phyloP scores from a whole-genome alignment of 2,113 vertebrate species.

The Lampris incognitus region DNA sequence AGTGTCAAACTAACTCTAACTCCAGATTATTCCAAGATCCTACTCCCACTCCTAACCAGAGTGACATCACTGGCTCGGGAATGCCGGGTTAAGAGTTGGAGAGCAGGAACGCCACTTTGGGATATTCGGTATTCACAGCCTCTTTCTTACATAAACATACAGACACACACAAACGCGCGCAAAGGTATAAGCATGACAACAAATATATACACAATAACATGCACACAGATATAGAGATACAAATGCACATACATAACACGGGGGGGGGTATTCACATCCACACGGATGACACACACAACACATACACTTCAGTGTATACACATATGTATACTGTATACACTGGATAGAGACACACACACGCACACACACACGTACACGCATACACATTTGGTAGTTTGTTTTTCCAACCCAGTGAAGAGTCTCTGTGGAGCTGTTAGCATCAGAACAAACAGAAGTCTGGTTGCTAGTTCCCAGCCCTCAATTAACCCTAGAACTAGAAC shows the following conservation, averaged over 20 bases:
- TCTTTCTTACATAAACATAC: constrained; percentile 34
- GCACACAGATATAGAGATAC: too few relatives aligned
- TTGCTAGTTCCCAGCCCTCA: constrained; percentile 72
- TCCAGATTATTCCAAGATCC: constrained; percentile 30
- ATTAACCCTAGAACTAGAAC: constrained; percentile 56
- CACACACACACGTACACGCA: constrained; percentile 42
- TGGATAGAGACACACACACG: constrained; percentile 32
- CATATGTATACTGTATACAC: constrained; percentile 3
- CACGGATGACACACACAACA: too few relatives aligned
- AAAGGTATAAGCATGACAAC: too few relatives aligned
- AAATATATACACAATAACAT: too few relatives aligned
- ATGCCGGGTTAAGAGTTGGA: constrained; percentile 56
- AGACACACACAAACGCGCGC: constrained; percentile 48
- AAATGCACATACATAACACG: too few relatives aligned
- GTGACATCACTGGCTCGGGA: constrained; percentile 78
- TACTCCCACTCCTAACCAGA: neutral
- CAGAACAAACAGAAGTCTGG: constrained; percentile 69
- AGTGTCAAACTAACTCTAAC: too few relatives aligned
- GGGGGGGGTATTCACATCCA: too few relatives aligned
- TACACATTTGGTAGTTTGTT: constrained; percentile 60
- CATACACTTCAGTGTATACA: too few relatives aligned
- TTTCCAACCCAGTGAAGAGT: constrained; percentile 63
- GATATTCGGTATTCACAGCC: constrained; percentile 76
- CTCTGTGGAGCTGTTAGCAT: constrained; percentile 71
- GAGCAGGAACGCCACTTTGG: constrained; percentile 57